These are phyloP conservation scores for Rhincodon typus DNA, from an alignment of 2,797 vertebrate genomes.

Conservation along the genomic window DNA sequence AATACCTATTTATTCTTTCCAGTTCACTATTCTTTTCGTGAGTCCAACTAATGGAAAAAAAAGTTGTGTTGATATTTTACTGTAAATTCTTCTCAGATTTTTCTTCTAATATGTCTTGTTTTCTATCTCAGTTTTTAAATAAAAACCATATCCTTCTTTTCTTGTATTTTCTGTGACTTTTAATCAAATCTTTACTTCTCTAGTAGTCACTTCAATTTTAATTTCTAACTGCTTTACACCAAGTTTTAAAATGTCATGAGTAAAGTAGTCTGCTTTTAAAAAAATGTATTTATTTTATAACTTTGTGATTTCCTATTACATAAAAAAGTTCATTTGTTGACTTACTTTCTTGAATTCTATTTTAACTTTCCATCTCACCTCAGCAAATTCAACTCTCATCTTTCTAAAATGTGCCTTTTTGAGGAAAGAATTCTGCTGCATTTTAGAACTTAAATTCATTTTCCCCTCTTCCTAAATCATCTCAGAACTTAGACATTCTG, in stretches of 20 bases:
- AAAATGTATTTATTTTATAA: background rate
- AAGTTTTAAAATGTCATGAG: background rate
- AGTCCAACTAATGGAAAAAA: background rate
- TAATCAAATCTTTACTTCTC: background rate
- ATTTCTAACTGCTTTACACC: background rate
- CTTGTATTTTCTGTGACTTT: background rate
- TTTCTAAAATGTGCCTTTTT: background rate
- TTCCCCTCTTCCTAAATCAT: background rate
- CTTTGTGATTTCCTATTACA: background rate
- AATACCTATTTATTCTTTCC: background rate
- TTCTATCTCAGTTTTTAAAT: background rate
- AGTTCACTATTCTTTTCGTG: background rate
- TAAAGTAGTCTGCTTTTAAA: background rate
- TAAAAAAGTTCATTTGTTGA: background rate
- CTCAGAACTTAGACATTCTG: background rate
- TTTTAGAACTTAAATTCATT: background rate
- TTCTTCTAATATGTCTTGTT: background rate
- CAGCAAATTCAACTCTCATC: background rate
- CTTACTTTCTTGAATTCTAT: background rate
- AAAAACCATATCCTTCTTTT: background rate
- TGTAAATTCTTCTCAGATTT: background rate
- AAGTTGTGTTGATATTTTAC: background rate
- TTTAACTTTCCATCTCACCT: background rate
- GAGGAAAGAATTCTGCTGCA: background rate
- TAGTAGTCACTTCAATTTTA: background rate